Base-by-base conservation (phyloP, 2,797 vertebrate genomes). In the Chaetophractus vellerosus region DNA sequence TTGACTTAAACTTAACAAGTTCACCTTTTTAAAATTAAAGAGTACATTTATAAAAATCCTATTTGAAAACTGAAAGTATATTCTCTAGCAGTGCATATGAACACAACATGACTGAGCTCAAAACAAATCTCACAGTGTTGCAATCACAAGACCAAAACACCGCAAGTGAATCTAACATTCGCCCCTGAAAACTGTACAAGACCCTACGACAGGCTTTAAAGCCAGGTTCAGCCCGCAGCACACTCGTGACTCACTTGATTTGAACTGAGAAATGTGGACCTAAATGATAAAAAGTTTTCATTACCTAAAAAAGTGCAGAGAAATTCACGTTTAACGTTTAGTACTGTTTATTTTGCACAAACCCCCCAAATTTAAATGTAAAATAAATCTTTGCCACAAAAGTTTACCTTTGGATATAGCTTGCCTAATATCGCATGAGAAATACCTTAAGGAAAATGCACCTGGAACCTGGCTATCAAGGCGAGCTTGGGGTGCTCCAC, bases 51-150 rank as follows among this genome's bases (percentile, higher is more conserved):
- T 98, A 98, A 99, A 98, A 98, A 98, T 98, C 98, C 76, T 95
- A 96, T 98, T 97, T 98, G 98, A 97, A 99, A 99, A 99, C 98
- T 98, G 98, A 99, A 99, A 98, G 97, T 98, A 98, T 98, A 98
- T 98, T 98, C 95, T 98, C 96, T 98, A 98, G 97, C 96, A 98
- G 98, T 99, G 99, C 99, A 98, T 99, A 99, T 99, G 99, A 99
- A 99, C 99, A 99, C 99, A 99, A 98, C 97, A 97, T 98, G 96
- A 98, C 98, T 97, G 98, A 98, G 98, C 96, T 97, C 98, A 98
- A 99, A 99, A 99, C 98, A 99, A 99, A 99, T 98, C 98, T 98
- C 98, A 99, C 98, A 99, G 98, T 98, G 98, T 98, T 98, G 95
- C 98, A 98, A 96, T 98, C 98, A 98, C 98, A 96, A 98, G n/a